These are phyloP conservation scores for Helostoma temminkii DNA, from an alignment of 2,797 vertebrate species.

Conservation along the genomic window DNA sequence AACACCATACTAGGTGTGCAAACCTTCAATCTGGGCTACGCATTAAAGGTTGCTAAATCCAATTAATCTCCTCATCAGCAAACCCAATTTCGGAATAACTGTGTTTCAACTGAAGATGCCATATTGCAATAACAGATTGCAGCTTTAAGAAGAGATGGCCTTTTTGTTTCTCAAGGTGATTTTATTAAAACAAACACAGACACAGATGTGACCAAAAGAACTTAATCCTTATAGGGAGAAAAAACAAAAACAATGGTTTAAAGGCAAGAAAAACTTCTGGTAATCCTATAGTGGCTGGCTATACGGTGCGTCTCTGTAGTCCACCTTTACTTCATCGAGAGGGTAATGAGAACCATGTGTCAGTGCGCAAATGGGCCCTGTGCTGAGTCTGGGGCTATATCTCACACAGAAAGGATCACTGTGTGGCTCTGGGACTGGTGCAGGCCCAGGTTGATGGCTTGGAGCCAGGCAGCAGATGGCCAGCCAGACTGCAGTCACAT, in stretches of 20 bases:
- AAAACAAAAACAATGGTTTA: conserved; percentile 48
- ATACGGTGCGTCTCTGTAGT: conserved; percentile 39
- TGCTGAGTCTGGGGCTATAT: conserved; percentile 51
- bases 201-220: conserved; percentile 67
- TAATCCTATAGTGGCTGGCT: conserved; percentile 41
- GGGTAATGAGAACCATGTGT: conserved; percentile 65
- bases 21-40: conserved; percentile 16
- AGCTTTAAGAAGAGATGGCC: conserved; percentile 32
- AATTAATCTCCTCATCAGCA: conserved; percentile 33
- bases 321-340: conserved; percentile 45
- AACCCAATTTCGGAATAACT: conserved; percentile 8
- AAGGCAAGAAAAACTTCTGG: conserved; percentile 33
- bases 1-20: neutral
- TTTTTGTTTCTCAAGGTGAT: conserved; percentile 46
- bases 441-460: conserved; percentile 75
- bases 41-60: neutral
- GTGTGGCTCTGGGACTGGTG: conserved; percentile 68
- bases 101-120: conserved; percentile 4
- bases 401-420: conserved; percentile 69
- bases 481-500: conserved; percentile 79
- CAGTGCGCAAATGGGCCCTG: conserved; percentile 38
- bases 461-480: conserved; percentile 87
- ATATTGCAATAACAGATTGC: conserved; percentile 39
- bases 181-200: conserved; percentile 58
- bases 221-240: conserved; percentile 55